Conservation (phyloP, 2,888 invertebrate species). For the Aphodius granarius region DNA sequence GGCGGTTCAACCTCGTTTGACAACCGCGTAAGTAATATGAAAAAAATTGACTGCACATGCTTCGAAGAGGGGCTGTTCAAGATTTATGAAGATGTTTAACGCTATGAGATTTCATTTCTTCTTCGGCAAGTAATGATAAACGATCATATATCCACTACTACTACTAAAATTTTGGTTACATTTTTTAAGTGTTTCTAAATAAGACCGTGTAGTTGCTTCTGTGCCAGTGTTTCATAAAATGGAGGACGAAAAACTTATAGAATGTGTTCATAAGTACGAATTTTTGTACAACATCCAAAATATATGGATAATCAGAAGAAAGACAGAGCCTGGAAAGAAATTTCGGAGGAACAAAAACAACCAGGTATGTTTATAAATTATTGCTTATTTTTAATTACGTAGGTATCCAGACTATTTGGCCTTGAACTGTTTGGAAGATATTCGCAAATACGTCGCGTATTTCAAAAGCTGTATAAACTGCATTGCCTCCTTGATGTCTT, state of each 20-base stretch:
- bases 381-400: conserved; percentile 7
- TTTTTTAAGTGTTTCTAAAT: too few species aligned
- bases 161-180: too few species aligned
- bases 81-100: too few species aligned
- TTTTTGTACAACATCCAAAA: conserved; percentile 1
- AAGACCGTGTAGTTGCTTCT: too few species aligned
- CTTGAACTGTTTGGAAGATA: conserved; percentile 14
- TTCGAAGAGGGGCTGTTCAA: too few species aligned
- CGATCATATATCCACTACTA: too few species aligned
- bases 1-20: too few species aligned
- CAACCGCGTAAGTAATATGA: too few species aligned
- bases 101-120: too few species aligned
- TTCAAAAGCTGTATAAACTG: conserved; percentile 12
- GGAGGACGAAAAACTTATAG: conserved; percentile 1
- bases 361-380: conserved; percentile 7
- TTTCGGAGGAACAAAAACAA: not conserved
- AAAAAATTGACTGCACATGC: too few species aligned
- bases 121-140: too few species aligned
- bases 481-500: conserved; percentile 16
- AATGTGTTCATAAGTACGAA: not conserved
- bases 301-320: not conserved
- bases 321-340: not conserved
- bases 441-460: conserved; percentile 8
- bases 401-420: conserved; percentile 10
- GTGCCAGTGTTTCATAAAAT: too few species aligned